Evolutionary conservation across 2,113 vertebrate species (phyloP).

Genomic region (Colaptes auratus): DNA sequence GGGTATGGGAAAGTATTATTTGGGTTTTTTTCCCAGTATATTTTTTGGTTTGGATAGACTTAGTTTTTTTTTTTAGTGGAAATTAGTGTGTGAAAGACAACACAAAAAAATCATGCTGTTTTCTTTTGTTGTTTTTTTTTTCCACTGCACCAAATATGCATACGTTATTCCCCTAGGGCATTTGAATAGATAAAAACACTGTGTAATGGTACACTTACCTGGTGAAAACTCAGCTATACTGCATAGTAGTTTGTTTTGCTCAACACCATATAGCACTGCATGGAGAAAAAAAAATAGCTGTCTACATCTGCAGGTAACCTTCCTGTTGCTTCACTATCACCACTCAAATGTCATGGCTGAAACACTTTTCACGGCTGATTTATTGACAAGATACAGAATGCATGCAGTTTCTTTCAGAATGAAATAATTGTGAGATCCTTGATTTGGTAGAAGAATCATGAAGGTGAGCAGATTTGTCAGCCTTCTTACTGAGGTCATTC

Average conservation of each 20-base stretch:
- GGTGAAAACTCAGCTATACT: slow-evolving; percentile 24
- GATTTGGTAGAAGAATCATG: not conserved
- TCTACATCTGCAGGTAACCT: not conserved
- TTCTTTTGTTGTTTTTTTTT: not conserved
- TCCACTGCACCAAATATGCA: not conserved
- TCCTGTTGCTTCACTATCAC: not conserved
- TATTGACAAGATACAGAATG: not conserved
- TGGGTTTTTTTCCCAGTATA: too few relatives aligned
- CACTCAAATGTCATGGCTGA: not conserved
- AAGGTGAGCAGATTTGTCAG: not conserved
- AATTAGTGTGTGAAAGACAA: not conserved
- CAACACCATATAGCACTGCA: slow-evolving; percentile 40
- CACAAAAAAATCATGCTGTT: not conserved
- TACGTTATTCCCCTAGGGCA: not conserved
- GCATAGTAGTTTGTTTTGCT: not conserved
- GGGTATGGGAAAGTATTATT: too few relatives aligned
- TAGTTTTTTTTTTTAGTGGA: not conserved
- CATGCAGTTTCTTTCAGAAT: not conserved
- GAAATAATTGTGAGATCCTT: not conserved
- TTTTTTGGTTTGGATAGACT: not conserved
- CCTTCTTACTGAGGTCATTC: not conserved
- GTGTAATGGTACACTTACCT: not conserved
- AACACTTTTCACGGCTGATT: not conserved
- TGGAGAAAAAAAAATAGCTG: not conserved
- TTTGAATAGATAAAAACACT: not conserved